Evolutionary conservation across 2,888 invertebrate genomes (phyloP), one percentile per base, ranked within the genome.

Genomic region (Drosophila falleni): DNA sequence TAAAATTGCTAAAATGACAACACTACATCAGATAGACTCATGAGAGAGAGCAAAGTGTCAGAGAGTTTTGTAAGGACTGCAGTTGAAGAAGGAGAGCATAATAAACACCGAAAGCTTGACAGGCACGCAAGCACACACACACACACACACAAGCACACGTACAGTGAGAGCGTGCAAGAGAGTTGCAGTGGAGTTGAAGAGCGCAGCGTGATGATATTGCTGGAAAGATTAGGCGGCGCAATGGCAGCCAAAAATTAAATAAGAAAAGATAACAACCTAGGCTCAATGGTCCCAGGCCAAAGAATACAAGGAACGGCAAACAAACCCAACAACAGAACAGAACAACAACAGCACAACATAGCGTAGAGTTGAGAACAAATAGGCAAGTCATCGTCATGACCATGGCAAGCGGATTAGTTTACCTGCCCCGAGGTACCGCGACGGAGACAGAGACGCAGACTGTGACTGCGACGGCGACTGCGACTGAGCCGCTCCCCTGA

Each of bases 161-260:
- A 31, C 9, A 39, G 54, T 13, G 26, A 31, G 29, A 47, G 47
- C 26, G 29, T 29, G 42, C 15, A 51, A 61, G 58, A 63, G 63
- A 54, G 37, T 37, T 69, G 50, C 51, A 41, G 9, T 42, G 31
- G 55, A 65, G 42, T 50, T 49, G 42, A 31, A 23, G 39, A 50
- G 31, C 29, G 10, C 37, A 39, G 56, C 33, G 82, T 83, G 87
- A 87, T 87, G 88, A 90, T 90, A 86, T 88, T 86, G 81, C 77
- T 81, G 89, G 89, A 84, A 88, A 90, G 90, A 90, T 90, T 90
- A 90, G 90, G 84, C 67, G 73, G 66, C 75, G 74, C 82, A 81
- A 81, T 79, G 85, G 86, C 87, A 80, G 74, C 86, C 80, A 83
- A 80, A 85, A 85, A 85, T 88, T 88, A 87, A 82, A 81, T 80